Percentiles rank a stretch among this genome's conserved stretches.
Conservation (phyloP, 2,888 invertebrate genomes). For the Meandrusa payeni region DNA sequence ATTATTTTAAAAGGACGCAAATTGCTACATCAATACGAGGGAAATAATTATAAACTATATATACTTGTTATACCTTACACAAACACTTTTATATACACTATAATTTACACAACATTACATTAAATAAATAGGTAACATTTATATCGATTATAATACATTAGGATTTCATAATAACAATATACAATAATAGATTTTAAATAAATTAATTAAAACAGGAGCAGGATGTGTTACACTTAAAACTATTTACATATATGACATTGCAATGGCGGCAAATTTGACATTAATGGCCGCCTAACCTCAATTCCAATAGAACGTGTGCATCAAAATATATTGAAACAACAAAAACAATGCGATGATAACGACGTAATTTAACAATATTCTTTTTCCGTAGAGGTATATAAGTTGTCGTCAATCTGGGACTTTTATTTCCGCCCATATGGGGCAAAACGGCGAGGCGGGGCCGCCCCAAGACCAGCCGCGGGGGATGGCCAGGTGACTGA, state of each 20-base stretch:
- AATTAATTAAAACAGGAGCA: conserved; percentile 13
- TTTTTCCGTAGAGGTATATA: conserved; percentile 27
- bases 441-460: conserved; percentile 86
- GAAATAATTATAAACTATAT: background rate
- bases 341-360: conserved; percentile 38
- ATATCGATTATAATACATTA: background rate
- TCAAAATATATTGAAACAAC: conserved; percentile 43
- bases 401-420: conserved; percentile 65
- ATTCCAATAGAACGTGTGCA: conserved; percentile 38
- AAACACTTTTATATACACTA: conserved; percentile 3
- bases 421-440: conserved; percentile 86
- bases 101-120: conserved; percentile 8
- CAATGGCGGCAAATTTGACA: conserved; percentile 39
- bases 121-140: conserved; percentile 15
- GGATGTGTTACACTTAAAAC: conserved; percentile 3
- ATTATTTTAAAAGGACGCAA: conserved; percentile 17
- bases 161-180: conserved; percentile 1
- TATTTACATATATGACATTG: conserved; percentile 30
- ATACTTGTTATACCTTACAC: conserved; percentile 7
- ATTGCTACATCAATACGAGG: conserved; percentile 3
- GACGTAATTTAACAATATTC: conserved; percentile 37
- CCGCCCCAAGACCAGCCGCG: conserved; percentile 93
- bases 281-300: conserved; percentile 39
- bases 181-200: conserved; percentile 15
- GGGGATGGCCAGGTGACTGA: conserved; percentile 89